These are phyloP conservation scores for Nanger granti DNA, from an alignment of 2,113 vertebrate genomes.

Conservation along the genomic window DNA sequence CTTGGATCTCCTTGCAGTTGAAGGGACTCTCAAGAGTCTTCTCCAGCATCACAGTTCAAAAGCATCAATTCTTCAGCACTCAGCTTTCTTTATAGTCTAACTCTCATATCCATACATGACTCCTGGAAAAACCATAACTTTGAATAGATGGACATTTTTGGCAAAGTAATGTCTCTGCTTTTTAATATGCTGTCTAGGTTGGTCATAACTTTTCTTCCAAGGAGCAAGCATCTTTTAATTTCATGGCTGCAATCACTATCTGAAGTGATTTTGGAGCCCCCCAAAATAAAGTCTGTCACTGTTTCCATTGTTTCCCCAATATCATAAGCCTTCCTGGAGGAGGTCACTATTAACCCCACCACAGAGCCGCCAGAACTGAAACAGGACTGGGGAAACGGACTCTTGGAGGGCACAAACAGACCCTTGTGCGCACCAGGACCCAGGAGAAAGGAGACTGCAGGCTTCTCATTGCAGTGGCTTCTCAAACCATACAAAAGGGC, in stretches of 20 bases:
- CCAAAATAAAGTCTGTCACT: background rate
- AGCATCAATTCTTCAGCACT: background rate
- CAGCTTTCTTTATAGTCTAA: background rate
- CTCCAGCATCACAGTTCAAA: background rate
- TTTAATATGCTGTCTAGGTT: background rate
- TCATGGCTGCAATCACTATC: background rate
- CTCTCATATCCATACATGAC: background rate
- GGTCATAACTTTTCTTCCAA: background rate
- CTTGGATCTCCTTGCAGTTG: background rate
- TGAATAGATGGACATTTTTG: background rate
- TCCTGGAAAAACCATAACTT: background rate
- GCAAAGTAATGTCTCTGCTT: background rate
- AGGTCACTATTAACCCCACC: background rate
- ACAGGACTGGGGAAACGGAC: background rate
- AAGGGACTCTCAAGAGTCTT: background rate
- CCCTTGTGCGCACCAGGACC: fast-evolving
- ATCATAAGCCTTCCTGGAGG: background rate
- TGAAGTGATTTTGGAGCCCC: background rate
- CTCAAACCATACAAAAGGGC: background rate
- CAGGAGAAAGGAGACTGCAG: background rate
- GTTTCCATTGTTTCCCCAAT: background rate
- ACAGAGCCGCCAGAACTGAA: background rate
- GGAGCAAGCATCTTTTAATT: background rate
- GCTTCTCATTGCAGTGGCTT: background rate
- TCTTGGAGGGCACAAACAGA: background rate